Percentiles rank a stretch among this genome's conserved stretches.
phyloP scores from a whole-genome alignment of 2,888 invertebrate species.

The Choristoneura rosaceana region DNA sequence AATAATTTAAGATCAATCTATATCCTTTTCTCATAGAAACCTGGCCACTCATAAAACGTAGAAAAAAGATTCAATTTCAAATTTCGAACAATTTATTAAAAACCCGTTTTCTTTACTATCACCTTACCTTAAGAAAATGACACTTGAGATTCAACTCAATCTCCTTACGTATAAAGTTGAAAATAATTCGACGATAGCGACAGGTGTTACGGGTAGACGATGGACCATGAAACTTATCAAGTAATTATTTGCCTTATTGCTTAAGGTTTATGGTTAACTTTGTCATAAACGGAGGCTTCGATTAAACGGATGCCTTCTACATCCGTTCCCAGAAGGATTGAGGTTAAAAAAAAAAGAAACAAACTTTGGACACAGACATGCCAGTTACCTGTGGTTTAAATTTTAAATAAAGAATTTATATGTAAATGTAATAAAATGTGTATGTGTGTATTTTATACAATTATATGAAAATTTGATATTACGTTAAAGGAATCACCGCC shows the following conservation, averaged over 20 bases:
- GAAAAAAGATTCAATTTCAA: constrained; percentile 46
- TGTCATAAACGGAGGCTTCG: constrained; percentile 38
- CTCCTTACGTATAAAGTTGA: neutral
- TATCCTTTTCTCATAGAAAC: constrained; percentile 44
- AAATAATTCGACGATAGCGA: constrained; percentile 1
- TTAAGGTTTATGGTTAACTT: constrained; percentile 18
- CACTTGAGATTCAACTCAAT: constrained; percentile 9
- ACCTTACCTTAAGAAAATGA: neutral
- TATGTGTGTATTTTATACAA: too few relatives aligned
- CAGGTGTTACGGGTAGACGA: constrained; percentile 20
- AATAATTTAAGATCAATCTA: constrained; percentile 23
- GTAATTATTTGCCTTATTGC: constrained; percentile 5
- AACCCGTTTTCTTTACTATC: constrained; percentile 26
- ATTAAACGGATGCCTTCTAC: constrained; percentile 74
- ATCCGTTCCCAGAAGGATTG: constrained; percentile 83
- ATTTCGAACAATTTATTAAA: constrained; percentile 34
- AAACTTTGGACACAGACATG: constrained; percentile 26
- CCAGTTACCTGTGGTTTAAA: constrained; percentile 8
- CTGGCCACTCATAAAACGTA: constrained; percentile 45
- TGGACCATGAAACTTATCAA: constrained; percentile 22
- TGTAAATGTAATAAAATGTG: too few relatives aligned
- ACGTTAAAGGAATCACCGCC: too few relatives aligned
- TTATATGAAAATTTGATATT: too few relatives aligned
- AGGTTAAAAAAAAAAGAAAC: constrained; percentile 59
- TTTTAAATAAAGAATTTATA: neutral